phyloP scores from a whole-genome alignment of 23 tunicate species.

The Styela plicata region DNA sequence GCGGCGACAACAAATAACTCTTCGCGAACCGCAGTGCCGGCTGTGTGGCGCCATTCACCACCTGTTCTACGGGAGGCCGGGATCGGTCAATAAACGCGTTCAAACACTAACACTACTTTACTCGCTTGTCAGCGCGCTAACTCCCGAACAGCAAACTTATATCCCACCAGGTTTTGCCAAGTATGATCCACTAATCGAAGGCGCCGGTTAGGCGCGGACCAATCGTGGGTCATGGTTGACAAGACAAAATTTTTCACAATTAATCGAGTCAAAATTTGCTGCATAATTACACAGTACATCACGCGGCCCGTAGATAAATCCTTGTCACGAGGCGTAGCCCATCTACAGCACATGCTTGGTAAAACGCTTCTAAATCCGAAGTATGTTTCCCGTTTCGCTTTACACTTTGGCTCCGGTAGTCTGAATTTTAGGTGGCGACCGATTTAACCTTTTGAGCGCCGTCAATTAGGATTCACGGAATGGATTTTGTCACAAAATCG shows the following conservation, averaged over 20 bases:
- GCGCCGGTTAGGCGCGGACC: too few species aligned
- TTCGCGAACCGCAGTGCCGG: slow-evolving; percentile 44
- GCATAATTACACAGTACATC: too few species aligned
- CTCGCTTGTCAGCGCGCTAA: slow-evolving; percentile 2
- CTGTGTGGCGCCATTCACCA: slow-evolving; percentile 80
- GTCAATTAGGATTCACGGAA: not conserved
- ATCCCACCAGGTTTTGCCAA: too few species aligned
- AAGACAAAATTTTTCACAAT: too few species aligned
- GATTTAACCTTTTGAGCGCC: not conserved
- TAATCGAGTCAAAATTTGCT: too few species aligned
- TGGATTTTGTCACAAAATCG: not conserved
- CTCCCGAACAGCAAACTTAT: too few species aligned
- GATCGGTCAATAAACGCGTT: slow-evolving; percentile 32
- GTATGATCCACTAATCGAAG: too few species aligned
- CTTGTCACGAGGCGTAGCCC: too few species aligned
- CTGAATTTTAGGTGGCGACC: not conserved
- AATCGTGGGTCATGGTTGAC: too few species aligned
- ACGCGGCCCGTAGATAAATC: too few species aligned
- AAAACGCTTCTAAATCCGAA: too few species aligned
- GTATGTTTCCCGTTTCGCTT: not conserved
- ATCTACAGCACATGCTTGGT: too few species aligned
- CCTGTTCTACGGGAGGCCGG: slow-evolving; percentile 53
- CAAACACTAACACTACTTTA: slow-evolving; percentile 26
- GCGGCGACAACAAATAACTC: slow-evolving; percentile 43
- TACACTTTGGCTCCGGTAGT: not conserved